Conservation (phyloP, 2,797 vertebrate genomes). For the Pseudomugil gertrudae region DNA sequence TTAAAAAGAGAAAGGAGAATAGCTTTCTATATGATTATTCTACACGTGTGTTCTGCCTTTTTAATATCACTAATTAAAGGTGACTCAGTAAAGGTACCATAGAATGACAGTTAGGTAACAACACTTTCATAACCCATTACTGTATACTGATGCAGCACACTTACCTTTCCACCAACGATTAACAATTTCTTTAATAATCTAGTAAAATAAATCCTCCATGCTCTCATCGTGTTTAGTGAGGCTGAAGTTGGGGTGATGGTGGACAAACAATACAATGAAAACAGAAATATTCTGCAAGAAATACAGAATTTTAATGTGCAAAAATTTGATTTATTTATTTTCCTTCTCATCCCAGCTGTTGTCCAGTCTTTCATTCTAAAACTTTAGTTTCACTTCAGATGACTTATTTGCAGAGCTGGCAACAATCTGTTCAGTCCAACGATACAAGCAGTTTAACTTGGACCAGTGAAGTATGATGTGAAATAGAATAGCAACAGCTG, state of each 20-base stretch:
- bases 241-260: neutral
- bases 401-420: neutral
- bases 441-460: neutral
- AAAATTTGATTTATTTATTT: neutral
- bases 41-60: conserved; percentile 10
- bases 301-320: neutral
- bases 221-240: neutral
- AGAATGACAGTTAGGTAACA: neutral
- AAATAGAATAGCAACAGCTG: neutral
- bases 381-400: neutral
- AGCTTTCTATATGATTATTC: conserved; percentile 22
- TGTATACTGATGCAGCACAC: neutral
- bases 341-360: neutral
- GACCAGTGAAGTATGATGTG: neutral
- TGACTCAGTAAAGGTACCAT: neutral
- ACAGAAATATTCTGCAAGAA: neutral
- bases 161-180: no score
- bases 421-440: neutral
- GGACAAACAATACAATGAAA: neutral
- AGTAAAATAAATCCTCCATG: no score
- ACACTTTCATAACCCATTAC: neutral
- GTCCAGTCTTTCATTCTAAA: neutral
- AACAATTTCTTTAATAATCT: neutral
- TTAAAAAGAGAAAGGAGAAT: conserved; percentile 21
- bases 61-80: conserved; percentile 11